Conservation (phyloP, 2,888 invertebrate genomes). For the Epistrophe grossulariae region DNA sequence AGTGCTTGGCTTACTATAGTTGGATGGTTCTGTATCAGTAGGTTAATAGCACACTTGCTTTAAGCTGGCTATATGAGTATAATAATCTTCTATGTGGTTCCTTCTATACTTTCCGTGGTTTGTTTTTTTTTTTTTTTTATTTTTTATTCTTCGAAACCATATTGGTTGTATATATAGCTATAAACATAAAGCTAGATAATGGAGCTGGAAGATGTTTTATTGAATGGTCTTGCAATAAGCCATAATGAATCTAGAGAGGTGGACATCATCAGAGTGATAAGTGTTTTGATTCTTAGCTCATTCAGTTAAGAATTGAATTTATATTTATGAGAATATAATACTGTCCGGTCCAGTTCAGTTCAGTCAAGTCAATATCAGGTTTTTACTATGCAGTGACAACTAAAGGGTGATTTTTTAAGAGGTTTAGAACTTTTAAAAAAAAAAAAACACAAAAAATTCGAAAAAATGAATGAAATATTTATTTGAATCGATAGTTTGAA, state of each 20-base stretch:
- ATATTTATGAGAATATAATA: slow-evolving; percentile 9
- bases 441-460: too few relatives aligned
- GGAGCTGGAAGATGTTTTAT: slow-evolving; percentile 14
- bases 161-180: neutral
- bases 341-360: neutral
- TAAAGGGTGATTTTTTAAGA: too few relatives aligned
- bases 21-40: slow-evolving; percentile 83
- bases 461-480: too few relatives aligned
- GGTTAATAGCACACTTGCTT: slow-evolving; percentile 84
- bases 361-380: neutral
- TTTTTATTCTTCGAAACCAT: slow-evolving; percentile 7
- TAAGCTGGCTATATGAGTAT: slow-evolving; percentile 70
- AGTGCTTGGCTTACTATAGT: slow-evolving; percentile 73
- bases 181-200: slow-evolving; percentile 1
- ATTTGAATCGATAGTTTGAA: too few relatives aligned
- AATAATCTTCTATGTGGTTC: slow-evolving; percentile 73
- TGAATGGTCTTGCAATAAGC: slow-evolving; percentile 39
- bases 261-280: slow-evolving; percentile 43
- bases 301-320: slow-evolving; percentile 23
- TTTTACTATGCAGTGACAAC: too few relatives aligned
- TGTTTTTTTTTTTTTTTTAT: neutral
- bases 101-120: slow-evolving; percentile 40
- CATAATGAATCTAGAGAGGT: slow-evolving; percentile 7
- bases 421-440: too few relatives aligned
- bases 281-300: slow-evolving; percentile 39